Percentiles rank a stretch among this genome's conserved stretches.
phyloP scores from a whole-genome alignment of 37 sponge, comb jelly and placozoan species.

The Haliclona indistincta region DNA sequence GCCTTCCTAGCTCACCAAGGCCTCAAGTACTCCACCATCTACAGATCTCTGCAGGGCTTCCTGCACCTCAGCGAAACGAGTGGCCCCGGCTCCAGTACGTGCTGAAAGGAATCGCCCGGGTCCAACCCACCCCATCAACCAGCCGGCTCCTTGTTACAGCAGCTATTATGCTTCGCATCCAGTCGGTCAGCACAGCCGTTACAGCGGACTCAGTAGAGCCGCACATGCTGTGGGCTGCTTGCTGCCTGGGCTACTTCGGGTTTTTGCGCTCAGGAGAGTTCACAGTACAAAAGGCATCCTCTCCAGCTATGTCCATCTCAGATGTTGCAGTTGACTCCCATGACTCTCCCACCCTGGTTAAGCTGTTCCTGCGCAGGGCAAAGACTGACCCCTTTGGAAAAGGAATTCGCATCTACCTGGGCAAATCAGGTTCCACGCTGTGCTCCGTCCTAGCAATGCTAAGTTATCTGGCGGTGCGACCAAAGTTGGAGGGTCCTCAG shows the following conservation, averaged over 20 bases:
- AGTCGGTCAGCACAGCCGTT: no score
- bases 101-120: no score
- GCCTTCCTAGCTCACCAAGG: neutral
- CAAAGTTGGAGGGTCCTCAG: slow-evolving; percentile 11
- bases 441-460: slow-evolving; percentile 26
- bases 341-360: neutral
- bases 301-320: neutral
- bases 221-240: no score
- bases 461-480: slow-evolving; percentile 5
- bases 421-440: neutral
- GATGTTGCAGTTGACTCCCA: slow-evolving; percentile 10
- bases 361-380: slow-evolving; percentile 2
- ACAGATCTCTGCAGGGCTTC: slow-evolving; percentile 18
- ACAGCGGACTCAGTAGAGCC: no score
- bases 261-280: no score
- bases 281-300: no score
- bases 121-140: neutral
- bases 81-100: no score
- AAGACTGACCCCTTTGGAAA: slow-evolving; percentile 22
- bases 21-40: slow-evolving; percentile 15
- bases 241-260: no score
- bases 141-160: slow-evolving; percentile 40
- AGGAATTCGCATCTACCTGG: slow-evolving; percentile 10
- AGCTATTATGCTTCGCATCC: no score
- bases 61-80: slow-evolving; percentile 1